Conservation (phyloP, 1,140 invertebrate genomes). For the Tribolium castaneum region DNA sequence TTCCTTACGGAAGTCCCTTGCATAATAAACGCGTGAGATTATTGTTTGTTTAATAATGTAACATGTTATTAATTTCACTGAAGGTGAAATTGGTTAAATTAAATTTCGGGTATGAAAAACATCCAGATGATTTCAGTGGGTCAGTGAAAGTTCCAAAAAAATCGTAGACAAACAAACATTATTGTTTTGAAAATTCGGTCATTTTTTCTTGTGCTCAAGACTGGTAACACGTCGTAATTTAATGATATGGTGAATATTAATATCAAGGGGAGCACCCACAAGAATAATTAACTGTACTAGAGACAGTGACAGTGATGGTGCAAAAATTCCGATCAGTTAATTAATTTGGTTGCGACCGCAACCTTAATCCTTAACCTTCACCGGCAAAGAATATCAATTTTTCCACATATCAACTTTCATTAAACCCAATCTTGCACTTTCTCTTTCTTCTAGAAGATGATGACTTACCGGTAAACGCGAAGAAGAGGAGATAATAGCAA, state of each 20-base stretch:
- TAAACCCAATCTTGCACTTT: background rate
- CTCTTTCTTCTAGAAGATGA: conserved; percentile 8
- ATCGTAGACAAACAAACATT: background rate
- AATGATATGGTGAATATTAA: background rate
- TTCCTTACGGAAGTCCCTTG: background rate
- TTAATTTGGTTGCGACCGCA: background rate
- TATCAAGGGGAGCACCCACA: background rate
- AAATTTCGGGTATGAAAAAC: background rate
- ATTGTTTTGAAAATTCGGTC: background rate
- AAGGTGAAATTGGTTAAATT: background rate
- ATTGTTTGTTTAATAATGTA: background rate
- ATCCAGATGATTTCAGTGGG: background rate
- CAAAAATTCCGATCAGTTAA: background rate
- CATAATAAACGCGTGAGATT: background rate
- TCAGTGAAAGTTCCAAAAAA: conserved; percentile 8
- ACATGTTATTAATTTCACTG: background rate
- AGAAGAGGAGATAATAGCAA: conserved; percentile 48
- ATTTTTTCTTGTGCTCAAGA: background rate
- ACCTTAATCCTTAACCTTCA: conserved; percentile 32
- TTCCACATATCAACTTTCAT: background rate
- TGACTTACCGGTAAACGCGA: conserved; percentile 47
- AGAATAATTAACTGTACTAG: conserved; percentile 12
- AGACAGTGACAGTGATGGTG: background rate
- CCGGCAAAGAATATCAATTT: background rate
- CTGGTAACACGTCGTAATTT: background rate